Conservation (phyloP, 2,797 vertebrate genomes). For the Margarornis squamiger region DNA sequence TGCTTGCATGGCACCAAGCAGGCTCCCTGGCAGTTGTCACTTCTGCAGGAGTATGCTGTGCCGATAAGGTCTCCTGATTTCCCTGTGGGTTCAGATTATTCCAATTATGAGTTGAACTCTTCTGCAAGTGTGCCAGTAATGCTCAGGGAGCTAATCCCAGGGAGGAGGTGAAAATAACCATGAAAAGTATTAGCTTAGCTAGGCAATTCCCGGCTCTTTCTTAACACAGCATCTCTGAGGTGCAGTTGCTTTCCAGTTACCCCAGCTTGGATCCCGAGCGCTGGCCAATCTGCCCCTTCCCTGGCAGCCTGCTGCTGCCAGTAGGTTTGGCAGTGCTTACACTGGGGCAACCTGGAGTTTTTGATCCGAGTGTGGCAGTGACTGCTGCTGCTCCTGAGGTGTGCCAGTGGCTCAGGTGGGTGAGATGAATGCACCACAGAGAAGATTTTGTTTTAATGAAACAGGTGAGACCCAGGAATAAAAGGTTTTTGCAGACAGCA, state of each 20-base stretch:
- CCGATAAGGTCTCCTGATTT: neutral
- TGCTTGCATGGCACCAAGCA: too few relatives aligned
- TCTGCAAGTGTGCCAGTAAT: conserved; percentile 14
- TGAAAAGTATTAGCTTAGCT: neutral
- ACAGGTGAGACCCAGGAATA: neutral
- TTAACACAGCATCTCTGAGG: neutral
- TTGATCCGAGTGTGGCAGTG: neutral
- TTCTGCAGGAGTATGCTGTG: neutral
- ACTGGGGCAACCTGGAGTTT: neutral
- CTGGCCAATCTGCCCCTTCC: neutral
- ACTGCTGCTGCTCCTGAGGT: neutral
- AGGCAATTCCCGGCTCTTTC: neutral
- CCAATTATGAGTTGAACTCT: neutral
- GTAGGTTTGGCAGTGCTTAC: neutral
- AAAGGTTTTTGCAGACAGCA: neutral
- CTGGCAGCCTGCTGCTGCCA: neutral
- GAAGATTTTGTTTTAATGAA: neutral
- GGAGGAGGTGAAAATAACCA: conserved; percentile 15
- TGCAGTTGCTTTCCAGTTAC: neutral
- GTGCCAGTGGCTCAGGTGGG: neutral
- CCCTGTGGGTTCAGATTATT: neutral
- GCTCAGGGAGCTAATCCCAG: conserved; percentile 6
- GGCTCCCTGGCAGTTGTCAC: neutral
- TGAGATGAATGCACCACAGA: neutral
- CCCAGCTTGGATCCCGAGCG: neutral